Conservation (phyloP, 2,888 invertebrate genomes). For the Coelogynopora nodosa region DNA sequence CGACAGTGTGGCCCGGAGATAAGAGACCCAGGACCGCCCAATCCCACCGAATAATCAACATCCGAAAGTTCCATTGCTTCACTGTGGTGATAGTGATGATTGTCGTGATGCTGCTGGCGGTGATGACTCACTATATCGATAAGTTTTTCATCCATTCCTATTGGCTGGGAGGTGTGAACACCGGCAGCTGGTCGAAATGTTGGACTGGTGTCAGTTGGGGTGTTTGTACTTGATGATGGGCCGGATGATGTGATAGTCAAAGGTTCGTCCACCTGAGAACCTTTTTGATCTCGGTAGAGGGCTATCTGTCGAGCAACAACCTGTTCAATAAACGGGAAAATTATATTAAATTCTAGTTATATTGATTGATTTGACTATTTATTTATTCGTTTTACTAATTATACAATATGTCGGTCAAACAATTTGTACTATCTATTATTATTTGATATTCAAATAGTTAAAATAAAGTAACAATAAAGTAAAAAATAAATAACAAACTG, state of each 20-base stretch:
- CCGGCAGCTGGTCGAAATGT: not conserved
- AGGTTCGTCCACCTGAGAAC: not conserved
- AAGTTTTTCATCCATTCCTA: not conserved
- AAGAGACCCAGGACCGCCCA: not conserved
- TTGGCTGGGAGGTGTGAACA: not conserved
- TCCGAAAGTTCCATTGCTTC: not conserved
- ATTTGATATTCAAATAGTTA: too few relatives aligned
- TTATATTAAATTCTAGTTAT: too few relatives aligned
- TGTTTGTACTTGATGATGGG: not conserved
- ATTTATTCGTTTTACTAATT: too few relatives aligned
- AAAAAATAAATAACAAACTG: too few relatives aligned
- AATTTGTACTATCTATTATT: too few relatives aligned
- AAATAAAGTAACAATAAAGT: too few relatives aligned
- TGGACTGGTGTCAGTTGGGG: not conserved
- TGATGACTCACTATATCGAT: not conserved
- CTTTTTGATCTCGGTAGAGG: conserved; percentile 46
- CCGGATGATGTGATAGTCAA: not conserved
- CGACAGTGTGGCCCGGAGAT: conserved; percentile 45
- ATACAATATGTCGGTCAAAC: too few relatives aligned
- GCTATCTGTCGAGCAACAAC: conserved; percentile 46
- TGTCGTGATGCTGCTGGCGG: not conserved
- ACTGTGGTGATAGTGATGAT: not conserved
- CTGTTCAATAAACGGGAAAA: not conserved
- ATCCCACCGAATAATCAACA: not conserved
- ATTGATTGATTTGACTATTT: too few relatives aligned